A percentile compares a stretch with the other conserved stretches of the same genome.
phyloP scores from a whole-genome alignment of 1,140 invertebrate species.

The Leptinotarsa defecta region DNA sequence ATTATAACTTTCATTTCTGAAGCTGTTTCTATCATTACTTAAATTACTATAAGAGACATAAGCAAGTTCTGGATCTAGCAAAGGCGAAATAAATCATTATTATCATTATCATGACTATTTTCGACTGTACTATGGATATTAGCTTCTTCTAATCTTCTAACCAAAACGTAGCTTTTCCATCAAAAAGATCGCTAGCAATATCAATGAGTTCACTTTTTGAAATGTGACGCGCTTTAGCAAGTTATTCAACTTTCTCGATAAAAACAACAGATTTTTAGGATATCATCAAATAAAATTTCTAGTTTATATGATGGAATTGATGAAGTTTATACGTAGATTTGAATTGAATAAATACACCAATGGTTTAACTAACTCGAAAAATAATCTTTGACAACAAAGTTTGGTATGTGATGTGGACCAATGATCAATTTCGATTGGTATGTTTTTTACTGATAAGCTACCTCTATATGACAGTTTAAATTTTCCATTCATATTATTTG shows the following conservation, averaged over 20 bases:
- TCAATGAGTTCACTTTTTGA: not conserved
- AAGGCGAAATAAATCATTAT: not conserved
- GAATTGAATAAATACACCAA: too few relatives aligned
- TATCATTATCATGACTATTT: not conserved
- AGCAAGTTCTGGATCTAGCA: constrained; percentile 7
- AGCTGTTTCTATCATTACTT: not conserved
- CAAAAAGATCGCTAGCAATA: not conserved
- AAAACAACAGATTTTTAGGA: too few relatives aligned
- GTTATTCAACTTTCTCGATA: not conserved
- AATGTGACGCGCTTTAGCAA: not conserved
- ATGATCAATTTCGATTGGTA: too few relatives aligned
- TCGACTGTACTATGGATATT: not conserved
- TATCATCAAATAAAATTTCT: too few relatives aligned
- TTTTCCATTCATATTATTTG: too few relatives aligned
- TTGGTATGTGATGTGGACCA: too few relatives aligned
- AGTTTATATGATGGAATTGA: too few relatives aligned
- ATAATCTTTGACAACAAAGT: too few relatives aligned
- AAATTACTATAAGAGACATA: not conserved
- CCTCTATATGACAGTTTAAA: too few relatives aligned
- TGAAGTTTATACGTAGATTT: not conserved
- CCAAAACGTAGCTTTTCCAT: constrained; percentile 48
- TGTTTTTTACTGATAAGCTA: too few relatives aligned
- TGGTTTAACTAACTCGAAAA: too few relatives aligned
- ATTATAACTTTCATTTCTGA: not conserved
- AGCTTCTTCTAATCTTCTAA: constrained; percentile 24